Conservation (phyloP, 2,797 vertebrate species). For the Falco biarmicus region DNA sequence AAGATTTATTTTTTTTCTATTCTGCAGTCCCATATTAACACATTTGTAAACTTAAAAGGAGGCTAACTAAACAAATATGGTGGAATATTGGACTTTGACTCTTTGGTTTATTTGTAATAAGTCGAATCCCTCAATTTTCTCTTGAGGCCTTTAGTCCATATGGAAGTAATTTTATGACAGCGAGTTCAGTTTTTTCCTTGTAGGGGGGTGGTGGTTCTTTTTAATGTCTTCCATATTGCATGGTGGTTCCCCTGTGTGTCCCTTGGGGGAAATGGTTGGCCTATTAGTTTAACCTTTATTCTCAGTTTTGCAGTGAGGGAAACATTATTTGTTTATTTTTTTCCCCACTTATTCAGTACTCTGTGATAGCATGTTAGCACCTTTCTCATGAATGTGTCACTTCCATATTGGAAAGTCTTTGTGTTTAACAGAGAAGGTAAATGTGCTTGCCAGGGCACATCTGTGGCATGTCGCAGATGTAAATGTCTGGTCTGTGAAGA, state of each 20-base stretch:
- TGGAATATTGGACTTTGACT: background rate
- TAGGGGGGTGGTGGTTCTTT: background rate
- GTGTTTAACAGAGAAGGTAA: background rate
- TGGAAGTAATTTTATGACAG: slow-evolving; percentile 50
- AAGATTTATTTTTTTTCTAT: background rate
- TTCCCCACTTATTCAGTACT: background rate
- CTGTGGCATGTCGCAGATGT: background rate
- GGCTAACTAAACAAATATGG: background rate
- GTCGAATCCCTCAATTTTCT: slow-evolving; percentile 25
- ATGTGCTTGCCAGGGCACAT: background rate
- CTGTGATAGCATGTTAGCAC: background rate
- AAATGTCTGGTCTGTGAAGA: background rate
- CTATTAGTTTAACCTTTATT: slow-evolving; percentile 5
- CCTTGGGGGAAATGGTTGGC: background rate
- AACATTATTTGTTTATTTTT: background rate
- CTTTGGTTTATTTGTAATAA: slow-evolving; percentile 11
- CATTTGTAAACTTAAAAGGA: background rate
- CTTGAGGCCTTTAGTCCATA: background rate
- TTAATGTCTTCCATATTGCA: slow-evolving; percentile 28
- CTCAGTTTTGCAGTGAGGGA: background rate
- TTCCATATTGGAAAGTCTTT: background rate
- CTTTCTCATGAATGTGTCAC: background rate
- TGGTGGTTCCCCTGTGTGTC: background rate
- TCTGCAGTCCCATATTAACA: background rate
- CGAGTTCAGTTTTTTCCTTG: background rate